phyloP scores from a whole-genome alignment of 2,113 vertebrate genomes.

The Barnardius zonarius region DNA sequence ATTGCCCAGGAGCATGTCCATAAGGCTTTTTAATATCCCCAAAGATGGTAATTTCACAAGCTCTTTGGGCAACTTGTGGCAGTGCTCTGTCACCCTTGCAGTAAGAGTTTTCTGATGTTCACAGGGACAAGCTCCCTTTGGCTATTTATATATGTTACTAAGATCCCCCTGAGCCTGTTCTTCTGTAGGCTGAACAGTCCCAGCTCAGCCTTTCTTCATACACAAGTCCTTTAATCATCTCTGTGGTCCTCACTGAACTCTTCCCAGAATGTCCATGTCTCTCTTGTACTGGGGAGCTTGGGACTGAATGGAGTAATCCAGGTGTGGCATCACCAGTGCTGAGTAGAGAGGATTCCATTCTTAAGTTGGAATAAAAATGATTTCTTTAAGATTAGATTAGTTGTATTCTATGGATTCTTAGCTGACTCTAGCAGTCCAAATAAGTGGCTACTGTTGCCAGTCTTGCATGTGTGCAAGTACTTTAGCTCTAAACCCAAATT shows the following conservation, averaged over 20 bases:
- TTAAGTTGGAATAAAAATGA: not conserved
- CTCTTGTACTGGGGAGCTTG: not conserved
- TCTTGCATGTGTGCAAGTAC: not conserved
- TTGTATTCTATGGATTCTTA: not conserved
- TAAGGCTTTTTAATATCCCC: not conserved
- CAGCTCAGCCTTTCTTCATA: not conserved
- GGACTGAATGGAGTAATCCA: not conserved
- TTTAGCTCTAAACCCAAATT: not conserved
- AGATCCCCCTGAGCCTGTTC: not conserved
- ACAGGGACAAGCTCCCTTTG: not conserved
- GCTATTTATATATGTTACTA: not conserved
- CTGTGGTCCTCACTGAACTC: fast-evolving
- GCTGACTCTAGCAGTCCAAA: not conserved
- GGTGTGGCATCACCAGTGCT: not conserved
- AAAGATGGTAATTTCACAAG: not conserved
- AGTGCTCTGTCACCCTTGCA: not conserved
- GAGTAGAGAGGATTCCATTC: not conserved
- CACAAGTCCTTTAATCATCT: not conserved
- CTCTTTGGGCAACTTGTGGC: not conserved
- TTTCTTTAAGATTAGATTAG: not conserved
- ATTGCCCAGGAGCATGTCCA: not conserved
- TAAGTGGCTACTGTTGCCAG: not conserved
- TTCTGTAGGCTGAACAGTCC: not conserved
- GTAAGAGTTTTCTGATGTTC: not conserved
- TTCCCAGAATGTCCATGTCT: not conserved